Evolutionary conservation across 2,113 vertebrate species (phyloP), one percentile per base, ranked within the genome.

Genomic region (Aphyosemion australe): DNA sequence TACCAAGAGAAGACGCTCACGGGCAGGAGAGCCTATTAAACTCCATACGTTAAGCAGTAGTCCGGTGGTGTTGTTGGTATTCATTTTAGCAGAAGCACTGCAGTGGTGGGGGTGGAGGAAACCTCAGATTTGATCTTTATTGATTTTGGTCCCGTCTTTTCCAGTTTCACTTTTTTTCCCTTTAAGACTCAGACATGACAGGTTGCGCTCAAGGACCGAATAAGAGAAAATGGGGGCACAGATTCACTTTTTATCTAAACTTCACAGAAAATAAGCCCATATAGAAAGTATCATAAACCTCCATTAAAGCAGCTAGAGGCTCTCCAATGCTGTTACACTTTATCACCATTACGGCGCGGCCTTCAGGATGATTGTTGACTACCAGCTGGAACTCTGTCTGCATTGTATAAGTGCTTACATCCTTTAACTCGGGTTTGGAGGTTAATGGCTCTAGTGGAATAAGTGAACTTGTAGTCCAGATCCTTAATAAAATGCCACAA

Each of bases 371-470:
- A 66, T 60, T 66, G 55, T 3, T 16, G 21, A 37, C 31, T 26
- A 26, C 72, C 19, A 51, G 20, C 37, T 68, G 42, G 26, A 73
- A 37, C 8, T 61, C 18, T 34, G 14, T 61, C 53, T 57, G 26
- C 19, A 15, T 49, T 56, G 46, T 39, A n/a, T 31, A 48, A 26
- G 34, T 62, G 52, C 61, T 62, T 59, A 16, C 7, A 52, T 8
- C 46, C 26, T 15, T 57, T 42, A 64, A 55, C 65, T 65, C 19
- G 20, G 43, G 51, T 63, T 62, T 67, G 49, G 56, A 83, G 55
- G 58, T 65, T 71, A 78, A 73, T 31, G 5, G 50, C 69, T 65
- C 60, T 20, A 7, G 37, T 58, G 48, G 32, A 57, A 7, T 4
- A 43, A 65, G 42, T 49, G 26, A 55, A 61, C 18, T 42, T 15